phyloP scores from a whole-genome alignment of 2,888 invertebrate species.

The Catocala fraxini region DNA sequence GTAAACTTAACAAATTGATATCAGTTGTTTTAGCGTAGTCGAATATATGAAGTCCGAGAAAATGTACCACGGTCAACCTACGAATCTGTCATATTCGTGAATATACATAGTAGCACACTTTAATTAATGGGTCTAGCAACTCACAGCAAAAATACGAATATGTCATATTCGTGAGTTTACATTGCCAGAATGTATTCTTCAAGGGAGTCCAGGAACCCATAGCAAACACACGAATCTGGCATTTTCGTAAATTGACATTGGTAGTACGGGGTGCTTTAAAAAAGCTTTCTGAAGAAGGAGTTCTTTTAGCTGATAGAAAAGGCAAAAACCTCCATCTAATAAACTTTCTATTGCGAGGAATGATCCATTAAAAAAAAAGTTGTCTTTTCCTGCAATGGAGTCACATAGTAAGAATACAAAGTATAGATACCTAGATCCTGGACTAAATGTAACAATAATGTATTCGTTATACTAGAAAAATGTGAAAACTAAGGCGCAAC shows the following conservation, averaged over 20 bases:
- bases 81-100: neutral
- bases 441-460: slow-evolving; percentile 11
- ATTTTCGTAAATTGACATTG: no score
- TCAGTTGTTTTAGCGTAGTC: slow-evolving; percentile 14
- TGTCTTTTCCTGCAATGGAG: slow-evolving; percentile 13
- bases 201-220: no score
- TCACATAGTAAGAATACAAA: slow-evolving; percentile 5
- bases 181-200: no score
- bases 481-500: slow-evolving; percentile 2
- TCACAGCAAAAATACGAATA: neutral
- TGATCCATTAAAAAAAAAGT: neutral
- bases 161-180: no score
- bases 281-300: slow-evolving; percentile 1
- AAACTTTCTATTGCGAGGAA: slow-evolving; percentile 7
- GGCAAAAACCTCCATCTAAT: slow-evolving; percentile 16
- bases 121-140: no score
- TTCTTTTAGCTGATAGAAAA: slow-evolving; percentile 7
- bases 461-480: slow-evolving; percentile 6
- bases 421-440: slow-evolving; percentile 5
- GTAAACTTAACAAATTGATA: neutral
- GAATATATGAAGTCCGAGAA: no score
- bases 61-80: no score
- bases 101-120: no score
- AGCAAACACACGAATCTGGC: no score
- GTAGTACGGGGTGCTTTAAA: slow-evolving; percentile 13